phyloP scores from a whole-genome alignment of 1,140 invertebrate genomes.

The Listronotus bonariensis region DNA sequence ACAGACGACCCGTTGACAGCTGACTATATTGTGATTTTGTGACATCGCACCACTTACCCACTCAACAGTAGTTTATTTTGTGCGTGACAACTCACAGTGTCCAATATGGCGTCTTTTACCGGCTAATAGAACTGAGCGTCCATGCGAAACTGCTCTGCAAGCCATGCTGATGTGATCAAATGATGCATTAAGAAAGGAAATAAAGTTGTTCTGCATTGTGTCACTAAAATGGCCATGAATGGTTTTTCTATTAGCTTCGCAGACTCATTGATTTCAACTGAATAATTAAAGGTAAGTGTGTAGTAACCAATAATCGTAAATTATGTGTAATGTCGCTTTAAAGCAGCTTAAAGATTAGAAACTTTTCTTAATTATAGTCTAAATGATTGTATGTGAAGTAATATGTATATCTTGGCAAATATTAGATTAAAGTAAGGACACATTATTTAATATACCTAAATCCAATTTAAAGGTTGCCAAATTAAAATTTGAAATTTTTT shows the following conservation, averaged over 20 bases:
- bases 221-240: neutral
- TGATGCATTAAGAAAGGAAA: slow-evolving; percentile 1
- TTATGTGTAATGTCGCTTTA: neutral
- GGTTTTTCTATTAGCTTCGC: neutral
- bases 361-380: too few species aligned
- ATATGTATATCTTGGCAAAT: too few species aligned
- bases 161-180: neutral
- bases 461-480: too few species aligned
- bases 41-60: slow-evolving; percentile 44
- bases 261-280: neutral
- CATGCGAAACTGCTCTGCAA: neutral
- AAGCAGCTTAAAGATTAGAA: too few species aligned
- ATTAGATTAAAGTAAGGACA: too few species aligned
- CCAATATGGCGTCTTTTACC: slow-evolving; percentile 18
- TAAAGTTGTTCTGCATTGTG: neutral
- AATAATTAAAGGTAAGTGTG: slow-evolving; percentile 6
- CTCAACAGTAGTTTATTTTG: slow-evolving; percentile 46
- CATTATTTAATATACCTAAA: too few species aligned
- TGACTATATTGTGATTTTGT: slow-evolving; percentile 49
- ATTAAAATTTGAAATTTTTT: too few species aligned
- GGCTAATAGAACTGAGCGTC: slow-evolving; percentile 1
- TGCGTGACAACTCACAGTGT: slow-evolving; percentile 40
- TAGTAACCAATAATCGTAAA: neutral
- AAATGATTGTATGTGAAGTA: too few species aligned
- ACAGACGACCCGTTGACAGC: slow-evolving; percentile 46